Percentiles rank a stretch among this genome's conserved stretches.
Conservation (phyloP, 1,140 invertebrate genomes). For the Drosophila sulfurigaster region DNA sequence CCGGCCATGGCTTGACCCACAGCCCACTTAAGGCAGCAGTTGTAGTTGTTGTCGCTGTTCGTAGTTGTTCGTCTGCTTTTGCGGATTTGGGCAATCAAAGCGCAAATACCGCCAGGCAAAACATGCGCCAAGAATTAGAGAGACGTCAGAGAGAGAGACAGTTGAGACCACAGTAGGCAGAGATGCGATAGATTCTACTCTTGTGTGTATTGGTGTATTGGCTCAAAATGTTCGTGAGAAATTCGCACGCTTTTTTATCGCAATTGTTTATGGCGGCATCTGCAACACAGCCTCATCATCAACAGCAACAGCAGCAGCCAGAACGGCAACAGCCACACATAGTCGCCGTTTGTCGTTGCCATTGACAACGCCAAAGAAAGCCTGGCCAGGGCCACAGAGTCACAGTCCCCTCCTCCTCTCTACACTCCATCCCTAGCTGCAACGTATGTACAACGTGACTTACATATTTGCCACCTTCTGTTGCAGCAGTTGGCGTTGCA, state of each 20-base stretch:
- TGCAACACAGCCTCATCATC: constrained; percentile 60
- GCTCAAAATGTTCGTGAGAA: constrained; percentile 78
- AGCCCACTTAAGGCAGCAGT: constrained; percentile 72
- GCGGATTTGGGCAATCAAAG: constrained; percentile 79
- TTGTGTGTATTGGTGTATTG: constrained; percentile 29
- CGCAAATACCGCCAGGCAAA: constrained; percentile 75
- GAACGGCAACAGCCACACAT: constrained; percentile 38
- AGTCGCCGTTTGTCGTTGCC: constrained; percentile 59
- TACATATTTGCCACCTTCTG: constrained; percentile 82
- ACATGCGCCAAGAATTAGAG: constrained; percentile 66
- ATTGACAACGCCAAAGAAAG: constrained; percentile 80
- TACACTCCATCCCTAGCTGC: constrained; percentile 6
- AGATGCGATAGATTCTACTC: constrained; percentile 4
- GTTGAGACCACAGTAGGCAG: no score
- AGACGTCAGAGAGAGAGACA: constrained; percentile 14
- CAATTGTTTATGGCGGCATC: constrained; percentile 83
- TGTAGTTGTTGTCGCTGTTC: constrained; percentile 29
- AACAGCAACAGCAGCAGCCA: constrained; percentile 33
- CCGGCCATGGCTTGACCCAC: constrained; percentile 76
- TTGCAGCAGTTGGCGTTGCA: constrained; percentile 26
- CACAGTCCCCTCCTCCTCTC: background rate
- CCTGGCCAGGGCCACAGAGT: constrained; percentile 35
- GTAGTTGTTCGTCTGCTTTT: constrained; percentile 45
- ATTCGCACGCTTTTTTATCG: constrained; percentile 83
- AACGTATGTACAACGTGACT: constrained; percentile 72